These are phyloP conservation scores for Tenualosa thibaudeaui DNA, from an alignment of 2,797 vertebrate species.

Conservation along the genomic window DNA sequence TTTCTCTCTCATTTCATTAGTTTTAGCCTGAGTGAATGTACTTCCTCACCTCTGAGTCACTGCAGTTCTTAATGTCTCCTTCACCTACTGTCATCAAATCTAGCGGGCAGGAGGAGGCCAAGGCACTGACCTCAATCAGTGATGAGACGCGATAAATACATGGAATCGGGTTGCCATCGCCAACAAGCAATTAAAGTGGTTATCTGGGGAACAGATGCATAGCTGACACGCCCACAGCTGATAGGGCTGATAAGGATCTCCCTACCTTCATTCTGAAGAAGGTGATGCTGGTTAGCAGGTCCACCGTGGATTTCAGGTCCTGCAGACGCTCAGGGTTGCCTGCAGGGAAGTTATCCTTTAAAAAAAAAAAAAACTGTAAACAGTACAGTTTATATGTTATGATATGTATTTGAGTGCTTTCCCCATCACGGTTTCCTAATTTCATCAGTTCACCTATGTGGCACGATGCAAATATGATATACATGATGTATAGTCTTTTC, in stretches of 20 bases:
- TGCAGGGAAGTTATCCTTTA: conserved; percentile 94
- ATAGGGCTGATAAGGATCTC: not conserved
- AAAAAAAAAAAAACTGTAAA: conserved; percentile 18
- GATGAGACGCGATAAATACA: not conserved
- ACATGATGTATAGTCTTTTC: not conserved
- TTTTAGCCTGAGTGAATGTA: not conserved
- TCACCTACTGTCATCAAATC: not conserved
- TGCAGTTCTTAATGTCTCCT: conserved; percentile 4
- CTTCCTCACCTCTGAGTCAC: not conserved
- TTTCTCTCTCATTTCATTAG: not conserved
- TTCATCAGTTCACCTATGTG: not conserved
- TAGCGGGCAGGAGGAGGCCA: not conserved
- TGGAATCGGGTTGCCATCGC: not conserved
- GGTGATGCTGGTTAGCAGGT: conserved; percentile 94
- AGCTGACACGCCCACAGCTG: not conserved
- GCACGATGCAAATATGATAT: not conserved
- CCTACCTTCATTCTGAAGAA: conserved; percentile 98
- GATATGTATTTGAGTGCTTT: not conserved
- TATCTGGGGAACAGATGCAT: not conserved
- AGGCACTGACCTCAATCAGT: conserved; percentile 14
- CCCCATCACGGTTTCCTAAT: not conserved
- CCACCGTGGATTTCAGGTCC: conserved; percentile 95
- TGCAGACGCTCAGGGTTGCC: conserved; percentile 90
- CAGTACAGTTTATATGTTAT: not conserved
- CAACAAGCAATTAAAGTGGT: conserved; percentile 18